Base-by-base conservation (phyloP, 2,888 invertebrate genomes). In the Drosophila merina region DNA sequence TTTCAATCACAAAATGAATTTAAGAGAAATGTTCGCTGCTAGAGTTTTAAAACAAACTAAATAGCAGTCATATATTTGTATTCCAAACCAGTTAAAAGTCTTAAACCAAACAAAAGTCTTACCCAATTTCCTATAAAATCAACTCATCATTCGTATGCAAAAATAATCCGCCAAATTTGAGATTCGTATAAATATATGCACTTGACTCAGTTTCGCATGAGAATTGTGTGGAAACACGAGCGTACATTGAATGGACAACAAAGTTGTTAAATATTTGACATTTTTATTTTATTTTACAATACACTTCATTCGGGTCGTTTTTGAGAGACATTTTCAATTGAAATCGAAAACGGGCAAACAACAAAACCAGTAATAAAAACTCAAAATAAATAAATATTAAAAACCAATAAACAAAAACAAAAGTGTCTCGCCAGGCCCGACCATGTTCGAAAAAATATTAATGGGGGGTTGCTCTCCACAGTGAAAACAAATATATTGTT, bases 251-350 rank as follows among this genome's bases (percentile, higher is more conserved):
- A 44, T 25, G 30, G 5, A 12, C n/a, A 74, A 69, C 58, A 54
- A 59, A 68, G 62, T 70, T 77, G 70, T 70, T 57, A 49, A 70
- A 57, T 57, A 48, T 58, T 59, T 59, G 30, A 4, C 38, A 47
- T 57, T 38, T 59, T 42, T 28, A 63, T 59, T 48, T 25, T 20
- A 20, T 52, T 48, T 14, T 14, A 25, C 52, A 48, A 40, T 48
- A 10, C 38, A 10, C 38, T 51, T 60, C 9, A 38, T 62, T 40
- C 81, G 38, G 20, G 51, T 47, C 25, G 52, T 74, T 74, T 45
- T 45, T 36, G 31, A 20, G 26, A 40, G 28, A 12, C 36, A 36
- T 54, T 68, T 9, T 20, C 25, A 44, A 67, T 67, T 57, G 52
- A 57, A 60, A 51, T 33, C 28, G 54, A 33, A 75, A 78, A 50